A percentile compares a stretch with the other conserved stretches of the same genome.
These are phyloP conservation scores for Lophotis ruficrista DNA, from an alignment of 2,113 vertebrate genomes.

Conservation along the genomic window DNA sequence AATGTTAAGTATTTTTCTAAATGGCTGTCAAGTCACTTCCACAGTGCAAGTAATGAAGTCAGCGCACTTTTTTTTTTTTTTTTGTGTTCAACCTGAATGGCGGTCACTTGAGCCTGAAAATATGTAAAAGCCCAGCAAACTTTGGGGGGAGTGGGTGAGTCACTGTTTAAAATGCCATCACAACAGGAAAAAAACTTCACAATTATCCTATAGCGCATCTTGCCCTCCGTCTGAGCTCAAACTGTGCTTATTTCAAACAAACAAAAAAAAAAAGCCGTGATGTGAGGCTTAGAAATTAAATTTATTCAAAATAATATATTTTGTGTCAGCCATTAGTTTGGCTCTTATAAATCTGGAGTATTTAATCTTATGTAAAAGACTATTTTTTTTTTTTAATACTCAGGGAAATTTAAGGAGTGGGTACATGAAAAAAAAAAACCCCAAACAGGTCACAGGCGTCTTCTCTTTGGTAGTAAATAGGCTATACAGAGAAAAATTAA, in stretches of 20 bases:
- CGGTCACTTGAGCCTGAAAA: not conserved
- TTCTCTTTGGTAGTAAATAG: not conserved
- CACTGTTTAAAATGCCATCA: not conserved
- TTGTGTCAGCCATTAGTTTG: not conserved
- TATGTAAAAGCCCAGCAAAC: not conserved
- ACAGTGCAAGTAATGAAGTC: not conserved
- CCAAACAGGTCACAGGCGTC: no score
- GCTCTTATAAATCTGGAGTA: not conserved
- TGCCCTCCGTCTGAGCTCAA: not conserved
- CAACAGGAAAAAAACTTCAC: not conserved
- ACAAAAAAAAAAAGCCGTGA: not conserved
- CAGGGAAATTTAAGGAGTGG: not conserved
- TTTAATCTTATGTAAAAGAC: not conserved
- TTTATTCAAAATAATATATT: not conserved
- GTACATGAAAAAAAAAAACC: not conserved
- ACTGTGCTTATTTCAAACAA: not conserved
- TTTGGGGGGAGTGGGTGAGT: not conserved
- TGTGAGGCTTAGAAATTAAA: not conserved
- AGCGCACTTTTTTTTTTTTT: not conserved
- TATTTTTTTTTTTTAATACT: not conserved
- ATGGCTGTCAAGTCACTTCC: not conserved
- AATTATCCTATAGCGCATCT: not conserved
- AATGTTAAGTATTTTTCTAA: constrained; percentile 22
- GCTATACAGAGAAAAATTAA: not conserved
- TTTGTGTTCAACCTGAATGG: not conserved